Conservation (phyloP, 2,797 vertebrate genomes). For the Threskiornis aethiopicus region DNA sequence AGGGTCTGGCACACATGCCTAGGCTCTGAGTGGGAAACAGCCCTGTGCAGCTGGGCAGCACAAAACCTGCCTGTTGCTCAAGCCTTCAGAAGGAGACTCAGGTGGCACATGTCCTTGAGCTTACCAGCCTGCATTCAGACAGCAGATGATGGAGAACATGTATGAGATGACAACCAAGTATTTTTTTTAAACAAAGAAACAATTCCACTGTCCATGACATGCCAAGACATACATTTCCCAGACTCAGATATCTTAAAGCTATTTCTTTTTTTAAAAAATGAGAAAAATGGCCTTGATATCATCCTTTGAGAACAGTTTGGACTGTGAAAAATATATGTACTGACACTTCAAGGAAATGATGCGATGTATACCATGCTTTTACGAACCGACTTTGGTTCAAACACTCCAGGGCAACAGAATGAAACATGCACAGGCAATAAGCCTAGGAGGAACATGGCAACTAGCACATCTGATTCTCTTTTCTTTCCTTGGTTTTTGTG, state of each 20-base stretch:
- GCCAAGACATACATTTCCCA: background rate
- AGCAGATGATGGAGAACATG: background rate
- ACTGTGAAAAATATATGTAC: background rate
- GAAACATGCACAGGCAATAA: background rate
- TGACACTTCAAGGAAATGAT: background rate
- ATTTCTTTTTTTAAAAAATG: background rate
- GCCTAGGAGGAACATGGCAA: conserved; percentile 1
- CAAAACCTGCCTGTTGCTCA: background rate
- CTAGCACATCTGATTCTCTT: background rate
- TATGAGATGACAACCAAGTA: background rate
- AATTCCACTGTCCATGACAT: background rate
- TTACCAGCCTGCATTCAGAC: background rate
- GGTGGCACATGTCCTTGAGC: background rate
- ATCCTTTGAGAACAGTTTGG: background rate
- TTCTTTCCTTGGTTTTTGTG: background rate
- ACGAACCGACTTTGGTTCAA: background rate
- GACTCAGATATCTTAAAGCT: background rate
- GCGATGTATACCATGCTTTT: background rate
- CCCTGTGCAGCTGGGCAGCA: background rate
- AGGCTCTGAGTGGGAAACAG: background rate
- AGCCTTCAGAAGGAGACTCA: background rate
- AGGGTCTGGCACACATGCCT: background rate
- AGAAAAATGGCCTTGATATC: background rate
- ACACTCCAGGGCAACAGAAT: background rate
- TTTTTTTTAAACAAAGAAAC: background rate